phyloP scores from a whole-genome alignment of 2,797 vertebrate genomes.

The Micropoecilia bifurca region DNA sequence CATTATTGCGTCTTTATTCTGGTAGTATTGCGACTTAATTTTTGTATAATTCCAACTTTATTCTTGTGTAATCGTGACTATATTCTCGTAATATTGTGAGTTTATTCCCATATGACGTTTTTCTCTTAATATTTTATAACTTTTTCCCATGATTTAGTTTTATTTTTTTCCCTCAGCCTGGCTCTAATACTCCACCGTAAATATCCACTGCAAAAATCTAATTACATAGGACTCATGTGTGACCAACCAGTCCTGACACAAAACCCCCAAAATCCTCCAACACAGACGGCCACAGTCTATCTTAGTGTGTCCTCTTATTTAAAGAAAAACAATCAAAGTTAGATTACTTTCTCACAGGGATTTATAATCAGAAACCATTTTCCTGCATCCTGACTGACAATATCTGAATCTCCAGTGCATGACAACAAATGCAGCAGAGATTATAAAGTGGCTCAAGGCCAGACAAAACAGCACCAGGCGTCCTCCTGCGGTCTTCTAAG shows the following conservation, averaged over 20 bases:
- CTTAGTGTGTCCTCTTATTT: conserved; percentile 7
- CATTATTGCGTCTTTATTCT: no score
- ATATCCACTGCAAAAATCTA: neutral
- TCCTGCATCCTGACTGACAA: conserved; percentile 39
- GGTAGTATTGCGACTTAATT: no score
- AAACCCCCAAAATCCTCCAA: neutral
- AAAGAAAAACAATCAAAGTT: conserved; percentile 14
- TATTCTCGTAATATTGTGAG: no score
- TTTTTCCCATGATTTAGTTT: no score
- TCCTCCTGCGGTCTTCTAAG: conserved; percentile 22
- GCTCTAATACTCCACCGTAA: no score
- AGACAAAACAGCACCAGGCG: conserved; percentile 35
- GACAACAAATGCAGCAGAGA: conserved; percentile 51
- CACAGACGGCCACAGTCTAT: neutral
- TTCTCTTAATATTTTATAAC: no score
- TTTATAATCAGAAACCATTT: conserved; percentile 33
- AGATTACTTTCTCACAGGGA: conserved; percentile 23
- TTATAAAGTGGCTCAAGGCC: conserved; percentile 51
- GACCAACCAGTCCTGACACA: neutral
- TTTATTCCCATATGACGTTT: no score
- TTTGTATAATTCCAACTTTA: no score
- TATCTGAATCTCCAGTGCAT: conserved; percentile 38
- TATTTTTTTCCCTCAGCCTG: no score
- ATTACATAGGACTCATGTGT: neutral
- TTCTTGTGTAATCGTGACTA: no score